Evolutionary conservation across 2,797 vertebrate species (phyloP), one percentile per base, ranked within the genome.

Genomic region (Helostoma temminkii): DNA sequence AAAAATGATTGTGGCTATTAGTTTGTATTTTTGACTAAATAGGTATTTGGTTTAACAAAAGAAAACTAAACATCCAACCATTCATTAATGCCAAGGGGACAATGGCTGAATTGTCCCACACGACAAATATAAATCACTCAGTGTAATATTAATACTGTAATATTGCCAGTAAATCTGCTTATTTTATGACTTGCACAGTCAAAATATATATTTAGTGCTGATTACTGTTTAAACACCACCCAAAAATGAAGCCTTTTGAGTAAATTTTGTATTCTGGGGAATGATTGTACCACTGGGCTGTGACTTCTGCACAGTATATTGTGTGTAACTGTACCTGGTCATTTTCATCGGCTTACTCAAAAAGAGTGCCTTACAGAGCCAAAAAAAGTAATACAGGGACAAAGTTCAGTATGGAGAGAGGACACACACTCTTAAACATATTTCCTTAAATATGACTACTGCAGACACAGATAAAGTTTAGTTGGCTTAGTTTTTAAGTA

Each of bases 361-460:
- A 48, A 63, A 59, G 21, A 47, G 47, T 26, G 21, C 28, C 12
- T 58, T 42, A n/a, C 56, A 25, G 16, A 25, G 66, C n/a, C 57
- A 50, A 37, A 15, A n/a, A 37, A 15, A 4, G 15, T 16, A 18
- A 16, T 4, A 18, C 15, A 6, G 49, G 54, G 24, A 41, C 69
- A 71, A 84, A 78, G 77, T 80, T 55, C 52, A 63, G 26, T 56
- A 18, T 48, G 50, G 16, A 61, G 22, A 60, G 49, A 74, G 30
- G 14, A 61, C 39, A 19, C 36, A 19, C 32, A 37, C 41, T 69
- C 36, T 1, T 36, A 49, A 22, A 43, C 3, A 10, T 42, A n/a
- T 46, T 48, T 70, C 32, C 18, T 63, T 43, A 86, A 80, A 83
- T 69, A 28, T 22, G 22, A 28, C 19, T 11, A 11, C 19, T 55